Base-by-base conservation (phyloP, 2,797 vertebrate species). In the Gorsachius magnificus region DNA sequence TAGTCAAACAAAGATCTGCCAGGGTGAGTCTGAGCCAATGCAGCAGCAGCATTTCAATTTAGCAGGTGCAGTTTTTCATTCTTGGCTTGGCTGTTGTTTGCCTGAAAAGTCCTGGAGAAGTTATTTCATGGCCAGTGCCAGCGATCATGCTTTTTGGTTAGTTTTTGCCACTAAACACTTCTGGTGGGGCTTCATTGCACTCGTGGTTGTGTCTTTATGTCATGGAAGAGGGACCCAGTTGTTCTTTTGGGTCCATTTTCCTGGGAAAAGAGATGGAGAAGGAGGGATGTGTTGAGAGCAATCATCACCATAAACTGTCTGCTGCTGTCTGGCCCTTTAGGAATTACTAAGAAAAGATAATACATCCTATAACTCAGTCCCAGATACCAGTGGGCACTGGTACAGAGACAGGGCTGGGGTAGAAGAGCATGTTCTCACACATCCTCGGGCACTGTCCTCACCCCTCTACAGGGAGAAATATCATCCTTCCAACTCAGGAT, bases 1-100 rank as follows among this genome's bases (percentile, higher is more conserved):
- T 68, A 65, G 82, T 87, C 64, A 93, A 70, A 89, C 56, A 90
- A 83, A 96, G 24, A 94, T 95, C 66, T 88, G 11, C 11, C 46
- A 38, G 74, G 76, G 54, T 90, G 77, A 94, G 13, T 43, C 22
- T 81, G 46, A 50, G 38, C 6, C 43, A 75, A 35, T 22, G 17
- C 26, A 57, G 26, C 24, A 75, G 21, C 21, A 19, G 8, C 83
- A 68, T 53, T 33, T 75, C 28, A 45, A 5, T 68, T 80, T 58
- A 64, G 8, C 16, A 77, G 48, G 22, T 35, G 8, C 13, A 10
- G 5, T 20, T 69, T 83, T 91, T 79, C 24, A 20, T 56, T 70
- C 26, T 78, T 65, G 24, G 6, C 33, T 71, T 57, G 53, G 8
- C 56, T 51, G 16, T 20, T 3, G 19, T 68, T 82, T 74, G 16